Evolutionary conservation across 2,113 vertebrate genomes (phyloP), one percentile per base, ranked within the genome.

Genomic region (Antechinus flavipes): DNA sequence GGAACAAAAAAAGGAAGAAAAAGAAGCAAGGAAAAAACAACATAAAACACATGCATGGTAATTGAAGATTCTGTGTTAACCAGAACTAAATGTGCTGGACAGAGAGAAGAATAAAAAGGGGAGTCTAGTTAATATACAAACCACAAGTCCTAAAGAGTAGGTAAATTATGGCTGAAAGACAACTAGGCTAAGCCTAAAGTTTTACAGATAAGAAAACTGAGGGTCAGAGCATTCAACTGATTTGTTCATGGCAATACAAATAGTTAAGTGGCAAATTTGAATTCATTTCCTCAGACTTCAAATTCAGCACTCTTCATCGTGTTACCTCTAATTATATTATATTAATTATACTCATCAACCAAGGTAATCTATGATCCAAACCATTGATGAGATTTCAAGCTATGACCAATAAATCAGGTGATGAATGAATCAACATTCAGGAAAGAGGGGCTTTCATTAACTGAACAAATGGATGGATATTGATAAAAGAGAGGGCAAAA

Each of bases 311-410:
- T 68, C 58, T 68, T 68, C 30, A 68, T 68, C 12, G 35, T 35
- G 12, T 68, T 61, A 14, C 27, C 27, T 61, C 58, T 27, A 61
- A 61, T 61, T 61, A 61, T 68, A 68, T 35, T 14, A 35, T 61
- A 61, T 12, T 61, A 68, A 68, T 68, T 35, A 68, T 68, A 68
- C 58, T 68, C 58, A 68, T 68, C 58, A 68, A 35, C 27, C 3
- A 61, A 30, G 58, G 58, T 61, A 30, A 3, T 3, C 27, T 30
- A 68, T 68, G 58, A 68, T 68, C 58, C 58, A 68, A 61, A 19
- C 6, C 14, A 0, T 2, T 50, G 2, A 11, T 7, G n/a, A n/a
- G 89, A 68, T 56, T 25, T 89, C n/a, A 25, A 4, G 3, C 0
- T 58, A 54, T 35, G 26, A 46, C 35, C 25, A 56, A 12, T 0